A percentile compares a stretch with the other conserved stretches of the same genome.
Evolutionary conservation across 2,797 vertebrate genomes (phyloP).

Genomic region (Amblyopsis hoosieri): DNA sequence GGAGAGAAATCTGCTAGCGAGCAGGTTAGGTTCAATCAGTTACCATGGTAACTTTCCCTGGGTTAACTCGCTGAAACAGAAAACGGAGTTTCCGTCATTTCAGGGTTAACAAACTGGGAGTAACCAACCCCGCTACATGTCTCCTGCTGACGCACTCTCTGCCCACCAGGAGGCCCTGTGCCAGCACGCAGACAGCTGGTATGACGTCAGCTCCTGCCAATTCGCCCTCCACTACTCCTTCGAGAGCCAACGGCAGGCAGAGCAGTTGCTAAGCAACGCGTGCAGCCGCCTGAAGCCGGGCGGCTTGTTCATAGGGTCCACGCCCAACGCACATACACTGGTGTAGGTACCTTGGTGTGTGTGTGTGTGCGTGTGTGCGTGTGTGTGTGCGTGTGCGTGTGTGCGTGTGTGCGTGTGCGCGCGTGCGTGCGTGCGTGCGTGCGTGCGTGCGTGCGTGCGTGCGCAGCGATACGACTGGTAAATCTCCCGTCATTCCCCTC

Average conservation of each 20-base stretch:
- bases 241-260: slow-evolving; percentile 89
- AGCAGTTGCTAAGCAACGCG: slow-evolving; percentile 94
- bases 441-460: not conserved
- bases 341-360: not conserved
- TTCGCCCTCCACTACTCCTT: slow-evolving; percentile 98
- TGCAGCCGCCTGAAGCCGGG: slow-evolving; percentile 89
- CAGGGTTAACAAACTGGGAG: too few species aligned
- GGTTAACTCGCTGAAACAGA: too few species aligned
- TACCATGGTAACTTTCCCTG: too few species aligned
- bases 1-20: too few species aligned
- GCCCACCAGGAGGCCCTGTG: slow-evolving; percentile 82
- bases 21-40: too few species aligned
- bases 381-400: not conserved
- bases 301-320: slow-evolving; percentile 95
- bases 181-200: slow-evolving; percentile 80
- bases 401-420: not conserved
- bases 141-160: not conserved
- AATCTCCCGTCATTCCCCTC: not conserved
- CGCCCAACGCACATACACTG: slow-evolving; percentile 87
- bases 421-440: too few species aligned
- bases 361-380: not conserved
- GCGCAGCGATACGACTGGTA: too few species aligned
- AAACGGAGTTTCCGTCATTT: too few species aligned
- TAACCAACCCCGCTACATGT: too few species aligned
- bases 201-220: slow-evolving; percentile 96